These are phyloP conservation scores for Aricia agestis DNA, from an alignment of 1,140 invertebrate species.

Conservation along the genomic window DNA sequence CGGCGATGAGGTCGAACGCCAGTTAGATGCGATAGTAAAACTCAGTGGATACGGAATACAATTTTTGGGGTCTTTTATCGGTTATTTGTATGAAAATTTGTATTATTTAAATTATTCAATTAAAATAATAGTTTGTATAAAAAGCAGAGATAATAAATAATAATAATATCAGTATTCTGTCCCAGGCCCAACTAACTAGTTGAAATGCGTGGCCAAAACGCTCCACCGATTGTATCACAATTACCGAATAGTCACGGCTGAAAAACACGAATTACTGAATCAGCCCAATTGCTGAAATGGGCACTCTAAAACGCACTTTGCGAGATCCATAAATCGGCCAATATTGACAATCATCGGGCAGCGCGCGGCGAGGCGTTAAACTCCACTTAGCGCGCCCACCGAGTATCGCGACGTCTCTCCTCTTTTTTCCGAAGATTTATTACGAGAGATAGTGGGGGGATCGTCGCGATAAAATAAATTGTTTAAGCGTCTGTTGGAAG, in stretches of 20 bases:
- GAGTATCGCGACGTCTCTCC: conserved; percentile 27
- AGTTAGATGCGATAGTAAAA: no score
- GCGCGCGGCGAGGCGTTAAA: background rate
- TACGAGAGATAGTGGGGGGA: conserved; percentile 25
- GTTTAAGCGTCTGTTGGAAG: conserved; percentile 18
- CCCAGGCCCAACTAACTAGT: no score
- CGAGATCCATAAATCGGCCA: background rate
- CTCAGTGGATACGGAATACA: no score
- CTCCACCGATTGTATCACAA: no score
- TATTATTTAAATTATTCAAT: no score
- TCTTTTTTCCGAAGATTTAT: conserved; percentile 33
- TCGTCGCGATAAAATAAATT: conserved; percentile 22
- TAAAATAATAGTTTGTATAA: no score
- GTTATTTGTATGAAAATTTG: no score
- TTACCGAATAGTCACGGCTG: background rate
- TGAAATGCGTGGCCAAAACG: no score
- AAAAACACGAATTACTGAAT: background rate
- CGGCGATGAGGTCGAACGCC: no score
- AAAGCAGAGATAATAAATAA: no score
- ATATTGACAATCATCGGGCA: background rate
- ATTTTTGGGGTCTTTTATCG: no score
- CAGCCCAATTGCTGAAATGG: background rate
- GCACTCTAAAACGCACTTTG: background rate
- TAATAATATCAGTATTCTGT: no score
- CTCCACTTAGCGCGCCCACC: background rate